Percentiles rank a stretch among this genome's conserved stretches.
Evolutionary conservation across 2,888 invertebrate genomes (phyloP).

Genomic region (Brachynemurus nebulosus): DNA sequence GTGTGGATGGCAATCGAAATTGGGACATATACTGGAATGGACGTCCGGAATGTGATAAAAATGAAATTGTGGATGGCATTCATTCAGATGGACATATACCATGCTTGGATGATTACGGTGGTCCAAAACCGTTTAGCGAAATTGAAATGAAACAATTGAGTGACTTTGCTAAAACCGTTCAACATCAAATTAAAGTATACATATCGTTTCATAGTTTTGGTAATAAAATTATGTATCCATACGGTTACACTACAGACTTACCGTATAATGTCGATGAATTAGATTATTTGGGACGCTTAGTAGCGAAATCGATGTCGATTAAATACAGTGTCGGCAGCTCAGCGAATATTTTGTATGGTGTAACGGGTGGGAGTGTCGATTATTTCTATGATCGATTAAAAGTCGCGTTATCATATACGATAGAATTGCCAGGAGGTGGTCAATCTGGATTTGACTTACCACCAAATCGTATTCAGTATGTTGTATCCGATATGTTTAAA

Average conservation of each 20-base stretch:
- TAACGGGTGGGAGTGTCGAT: constrained; percentile 49
- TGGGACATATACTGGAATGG: constrained; percentile 4
- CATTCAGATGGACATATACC: neutral
- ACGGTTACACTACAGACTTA: neutral
- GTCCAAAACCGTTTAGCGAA: neutral
- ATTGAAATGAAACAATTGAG: neutral
- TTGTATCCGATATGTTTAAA: constrained; percentile 43
- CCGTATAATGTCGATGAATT: neutral
- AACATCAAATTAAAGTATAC: neutral
- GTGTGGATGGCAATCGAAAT: constrained; percentile 2
- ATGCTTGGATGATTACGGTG: neutral
- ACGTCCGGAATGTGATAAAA: neutral
- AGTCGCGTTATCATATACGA: constrained; percentile 43
- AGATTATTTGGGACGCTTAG: neutral
- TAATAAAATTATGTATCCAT: neutral
- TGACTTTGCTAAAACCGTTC: neutral
- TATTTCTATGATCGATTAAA: constrained; percentile 42
- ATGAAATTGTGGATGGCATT: neutral
- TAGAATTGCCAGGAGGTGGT: constrained; percentile 43
- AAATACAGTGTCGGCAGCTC: neutral
- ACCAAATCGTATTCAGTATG: constrained; percentile 37
- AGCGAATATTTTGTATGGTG: constrained; percentile 16
- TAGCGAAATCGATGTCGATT: neutral
- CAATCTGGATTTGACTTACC: constrained; percentile 40
- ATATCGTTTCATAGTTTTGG: constrained; percentile 3